A percentile compares a stretch with the other conserved stretches of the same genome.
Conservation (phyloP, 2,888 invertebrate genomes). For the Luperina testacea region DNA sequence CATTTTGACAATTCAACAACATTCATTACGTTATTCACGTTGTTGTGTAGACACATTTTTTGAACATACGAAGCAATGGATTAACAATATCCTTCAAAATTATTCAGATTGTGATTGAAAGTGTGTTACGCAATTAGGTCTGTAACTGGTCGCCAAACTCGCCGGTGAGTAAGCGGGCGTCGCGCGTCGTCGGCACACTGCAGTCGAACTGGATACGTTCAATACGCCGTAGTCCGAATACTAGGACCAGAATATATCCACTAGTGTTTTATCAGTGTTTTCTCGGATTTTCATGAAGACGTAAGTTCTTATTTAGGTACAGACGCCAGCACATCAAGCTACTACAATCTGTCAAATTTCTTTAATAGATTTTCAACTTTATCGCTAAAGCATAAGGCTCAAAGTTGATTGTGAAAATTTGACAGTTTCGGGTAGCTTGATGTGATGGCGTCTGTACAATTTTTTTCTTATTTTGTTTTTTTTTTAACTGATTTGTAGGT, state of each 20-base stretch:
- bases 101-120: not conserved
- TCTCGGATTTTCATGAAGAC: slow-evolving; percentile 18
- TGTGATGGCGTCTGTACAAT: too few relatives aligned
- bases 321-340: too few relatives aligned
- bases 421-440: too few relatives aligned
- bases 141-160: not conserved
- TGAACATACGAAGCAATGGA: not conserved
- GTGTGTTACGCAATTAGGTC: not conserved
- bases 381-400: too few relatives aligned
- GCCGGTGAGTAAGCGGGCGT: slow-evolving; percentile 18
- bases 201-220: slow-evolving; percentile 16
- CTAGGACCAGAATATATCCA: not conserved
- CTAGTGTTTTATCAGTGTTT: not conserved
- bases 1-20: not conserved
- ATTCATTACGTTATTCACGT: not conserved
- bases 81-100: not conserved
- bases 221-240: not conserved
- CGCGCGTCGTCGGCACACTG: not conserved
- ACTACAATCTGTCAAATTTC: too few relatives aligned
- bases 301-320: slow-evolving; percentile 28
- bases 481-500: not conserved
- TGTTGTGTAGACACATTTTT: not conserved
- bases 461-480: not conserved
- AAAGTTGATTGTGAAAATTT: too few relatives aligned
- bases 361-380: too few relatives aligned